Conservation (phyloP, 2,113 vertebrate species). For the Pseudopipra pipra region DNA sequence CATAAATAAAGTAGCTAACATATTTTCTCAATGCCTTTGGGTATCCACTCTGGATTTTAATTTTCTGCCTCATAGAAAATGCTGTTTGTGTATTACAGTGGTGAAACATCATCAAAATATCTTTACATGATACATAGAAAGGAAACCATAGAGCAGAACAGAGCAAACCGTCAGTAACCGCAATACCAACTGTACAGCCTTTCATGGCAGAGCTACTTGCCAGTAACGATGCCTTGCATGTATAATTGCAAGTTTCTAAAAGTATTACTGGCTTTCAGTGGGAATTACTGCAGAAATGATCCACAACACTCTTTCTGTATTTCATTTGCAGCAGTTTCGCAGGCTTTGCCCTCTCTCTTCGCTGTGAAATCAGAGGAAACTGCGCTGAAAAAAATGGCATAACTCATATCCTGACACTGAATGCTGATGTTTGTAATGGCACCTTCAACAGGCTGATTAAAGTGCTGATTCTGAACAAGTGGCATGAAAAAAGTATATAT, state of each 20-base stretch:
- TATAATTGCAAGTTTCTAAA: slow-evolving; percentile 33
- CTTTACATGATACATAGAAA: not conserved
- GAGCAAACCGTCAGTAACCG: slow-evolving; percentile 8
- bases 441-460: not conserved
- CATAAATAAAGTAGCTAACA: slow-evolving; percentile 42
- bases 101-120: slow-evolving; percentile 34
- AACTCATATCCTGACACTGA: not conserved
- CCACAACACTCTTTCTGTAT: not conserved
- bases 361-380: not conserved
- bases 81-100: slow-evolving; percentile 25
- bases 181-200: slow-evolving; percentile 27
- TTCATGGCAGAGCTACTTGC: slow-evolving; percentile 10
- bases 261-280: slow-evolving; percentile 11
- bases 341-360: not conserved
- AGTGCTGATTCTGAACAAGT: not conserved
- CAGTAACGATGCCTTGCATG: not conserved
- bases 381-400: not conserved
- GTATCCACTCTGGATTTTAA: slow-evolving; percentile 53
- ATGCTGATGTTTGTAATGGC: not conserved
- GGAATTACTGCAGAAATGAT: slow-evolving; percentile 19
- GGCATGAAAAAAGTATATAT: not conserved
- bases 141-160: slow-evolving; percentile 38
- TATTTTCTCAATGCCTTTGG: slow-evolving; percentile 57
- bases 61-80: slow-evolving; percentile 52
- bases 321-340: not conserved